Base-by-base conservation (phyloP, 2,113 vertebrate genomes). In the Charadrius vociferus region DNA sequence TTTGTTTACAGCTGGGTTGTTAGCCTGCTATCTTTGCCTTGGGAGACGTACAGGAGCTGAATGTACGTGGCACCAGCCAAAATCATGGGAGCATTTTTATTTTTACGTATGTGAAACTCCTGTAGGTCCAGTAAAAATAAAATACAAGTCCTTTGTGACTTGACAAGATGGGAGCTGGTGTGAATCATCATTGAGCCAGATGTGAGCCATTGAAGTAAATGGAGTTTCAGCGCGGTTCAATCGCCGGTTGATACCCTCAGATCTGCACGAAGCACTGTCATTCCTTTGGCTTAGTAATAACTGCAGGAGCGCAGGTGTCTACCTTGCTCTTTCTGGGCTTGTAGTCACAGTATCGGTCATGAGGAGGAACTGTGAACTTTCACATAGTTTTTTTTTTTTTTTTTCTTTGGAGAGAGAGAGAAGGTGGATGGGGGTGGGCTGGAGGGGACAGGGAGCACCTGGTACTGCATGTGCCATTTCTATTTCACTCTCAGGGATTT, bases 21-120 rank as follows among this genome's bases (percentile, higher is more conserved):
- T n/a, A 81, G 30, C 27, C 43, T 67, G 17, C 34, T 56, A 15
- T 37, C 26, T 59, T 78, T 78, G 43, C 43, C 62, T 58, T 52
- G 50, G 43, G 47, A 55, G 9, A 14, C 2, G 26, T 43, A 13
- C 19, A 62, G n/a, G 62, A 96, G 56, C 56, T 82, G 61, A 56
- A 37, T 10, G 13, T 11, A 21, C 0, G 0, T 36, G 66, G 18
- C 17, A 23, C 18, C 1, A 3, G 26, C 34, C 62, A 50, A 67
- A 87, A 91, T 37, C 23, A 21, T 10, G 11, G 30, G 18, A 81
- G 3, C 5, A 3, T 34, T 85, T 81, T 36, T 49, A 16, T 71
- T 70, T 88, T 94, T 30, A 74, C 32, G 7, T 49, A 9, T n/a
- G 7, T 78, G 62, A 61, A 10, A 12, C 13, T 77, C 66, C 6